Conservation (phyloP, 2,113 vertebrate species). For the Scomber scombrus region DNA sequence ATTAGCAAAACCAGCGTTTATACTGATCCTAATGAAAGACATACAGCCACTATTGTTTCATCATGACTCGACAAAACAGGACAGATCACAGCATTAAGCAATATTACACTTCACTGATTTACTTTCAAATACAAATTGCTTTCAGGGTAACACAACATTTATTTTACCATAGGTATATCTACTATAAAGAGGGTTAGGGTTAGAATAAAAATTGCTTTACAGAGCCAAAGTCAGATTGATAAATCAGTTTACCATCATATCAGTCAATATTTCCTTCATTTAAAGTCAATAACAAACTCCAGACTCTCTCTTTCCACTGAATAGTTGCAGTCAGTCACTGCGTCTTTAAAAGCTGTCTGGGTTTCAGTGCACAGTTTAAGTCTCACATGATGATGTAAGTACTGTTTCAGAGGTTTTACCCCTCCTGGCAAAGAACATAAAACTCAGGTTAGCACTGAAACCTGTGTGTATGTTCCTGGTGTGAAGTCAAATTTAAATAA, state of each 20-base stretch:
- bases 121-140: background rate
- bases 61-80: too few relatives aligned
- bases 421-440: background rate
- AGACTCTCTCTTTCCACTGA: background rate
- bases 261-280: background rate
- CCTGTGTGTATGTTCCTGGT: background rate
- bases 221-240: background rate
- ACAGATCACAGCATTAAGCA: too few relatives aligned
- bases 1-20: too few relatives aligned
- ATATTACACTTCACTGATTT: too few relatives aligned
- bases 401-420: background rate
- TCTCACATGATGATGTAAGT: background rate
- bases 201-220: too few relatives aligned
- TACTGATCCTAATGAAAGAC: too few relatives aligned
- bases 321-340: background rate
- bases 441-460: background rate
- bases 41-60: too few relatives aligned
- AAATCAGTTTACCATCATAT: background rate
- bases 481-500: background rate
- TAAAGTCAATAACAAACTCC: background rate
- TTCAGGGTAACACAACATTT: background rate
- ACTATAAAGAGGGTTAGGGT: too few relatives aligned
- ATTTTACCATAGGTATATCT: too few relatives aligned
- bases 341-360: background rate
- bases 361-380: conserved; percentile 9